These are phyloP conservation scores for Phoxinus dragarum DNA, from an alignment of 2,797 vertebrate genomes.

Conservation along the genomic window DNA sequence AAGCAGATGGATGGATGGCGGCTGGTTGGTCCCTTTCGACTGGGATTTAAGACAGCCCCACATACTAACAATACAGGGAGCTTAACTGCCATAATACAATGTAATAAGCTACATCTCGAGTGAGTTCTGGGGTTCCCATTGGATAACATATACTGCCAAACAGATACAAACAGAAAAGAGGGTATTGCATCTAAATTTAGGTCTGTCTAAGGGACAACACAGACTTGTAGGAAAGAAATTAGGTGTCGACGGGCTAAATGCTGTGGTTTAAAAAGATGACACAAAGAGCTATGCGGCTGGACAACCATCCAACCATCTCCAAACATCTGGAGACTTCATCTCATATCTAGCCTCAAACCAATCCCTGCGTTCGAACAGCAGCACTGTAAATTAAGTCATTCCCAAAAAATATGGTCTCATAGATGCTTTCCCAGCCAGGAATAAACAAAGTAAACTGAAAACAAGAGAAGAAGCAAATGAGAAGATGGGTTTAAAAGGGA, in stretches of 20 bases:
- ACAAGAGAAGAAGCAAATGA: conserved; percentile 27
- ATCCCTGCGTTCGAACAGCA: conserved; percentile 11
- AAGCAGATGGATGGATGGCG: conserved; percentile 26
- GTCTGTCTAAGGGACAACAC: conserved; percentile 22
- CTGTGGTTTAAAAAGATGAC: conserved; percentile 21
- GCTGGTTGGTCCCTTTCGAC: conserved; percentile 44
- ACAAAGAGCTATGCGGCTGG: conserved; percentile 19
- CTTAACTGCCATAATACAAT: conserved; percentile 45
- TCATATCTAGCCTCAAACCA: conserved; percentile 26
- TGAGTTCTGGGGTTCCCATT: conserved; percentile 47
- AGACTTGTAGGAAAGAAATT: conserved; percentile 24
- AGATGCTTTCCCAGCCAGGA: conserved; percentile 1
- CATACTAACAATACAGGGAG: conserved; percentile 47
- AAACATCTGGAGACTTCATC: background rate
- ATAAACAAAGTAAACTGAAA: conserved; percentile 46
- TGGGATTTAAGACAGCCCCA: conserved; percentile 42
- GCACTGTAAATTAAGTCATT: conserved; percentile 33
- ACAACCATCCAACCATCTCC: conserved; percentile 5
- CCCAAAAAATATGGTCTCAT: conserved; percentile 6
- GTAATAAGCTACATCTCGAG: conserved; percentile 45
- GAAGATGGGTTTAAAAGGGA: conserved; percentile 48
- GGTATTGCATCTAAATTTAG: conserved; percentile 6
- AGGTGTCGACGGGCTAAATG: background rate
- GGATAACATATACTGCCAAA: conserved; percentile 28
- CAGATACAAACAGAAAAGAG: conserved; percentile 5